phyloP scores from a whole-genome alignment of 2,888 invertebrate genomes.

The Drosophila multiciliata region DNA sequence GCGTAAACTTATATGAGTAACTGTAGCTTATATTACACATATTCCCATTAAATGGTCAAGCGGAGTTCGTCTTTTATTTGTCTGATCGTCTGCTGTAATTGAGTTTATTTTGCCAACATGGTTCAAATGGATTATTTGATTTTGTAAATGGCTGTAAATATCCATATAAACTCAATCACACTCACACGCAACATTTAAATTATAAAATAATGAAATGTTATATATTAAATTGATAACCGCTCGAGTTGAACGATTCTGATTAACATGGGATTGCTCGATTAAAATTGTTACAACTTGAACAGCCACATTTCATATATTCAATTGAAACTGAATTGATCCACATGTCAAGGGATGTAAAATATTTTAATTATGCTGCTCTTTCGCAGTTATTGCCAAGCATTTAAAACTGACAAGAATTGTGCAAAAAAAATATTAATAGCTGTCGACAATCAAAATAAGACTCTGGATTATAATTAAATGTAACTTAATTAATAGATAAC shows the following conservation, averaged over 20 bases:
- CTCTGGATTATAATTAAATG: not conserved
- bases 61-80: slow-evolving; percentile 12
- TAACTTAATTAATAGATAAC: not conserved
- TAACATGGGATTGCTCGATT: slow-evolving; percentile 71
- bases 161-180: slow-evolving; percentile 6
- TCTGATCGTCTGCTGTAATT: slow-evolving; percentile 9
- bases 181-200: slow-evolving; percentile 26
- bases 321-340: slow-evolving; percentile 23
- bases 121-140: slow-evolving; percentile 73
- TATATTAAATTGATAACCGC: slow-evolving; percentile 18
- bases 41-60: slow-evolving; percentile 11
- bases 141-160: slow-evolving; percentile 65
- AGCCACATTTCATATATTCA: slow-evolving; percentile 45
- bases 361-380: not conserved
- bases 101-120: slow-evolving; percentile 70
- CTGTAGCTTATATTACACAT: slow-evolving; percentile 23
- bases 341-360: slow-evolving; percentile 1
- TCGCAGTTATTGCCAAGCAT: not conserved
- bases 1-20: slow-evolving; percentile 23
- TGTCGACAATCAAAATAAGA: not conserved
- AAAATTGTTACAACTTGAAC: slow-evolving; percentile 64
- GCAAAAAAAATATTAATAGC: not conserved
- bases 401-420: not conserved
- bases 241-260: slow-evolving; percentile 52
- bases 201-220: slow-evolving; percentile 63